Conservation (phyloP, 2,888 invertebrate genomes). For the Parelbella ahira region DNA sequence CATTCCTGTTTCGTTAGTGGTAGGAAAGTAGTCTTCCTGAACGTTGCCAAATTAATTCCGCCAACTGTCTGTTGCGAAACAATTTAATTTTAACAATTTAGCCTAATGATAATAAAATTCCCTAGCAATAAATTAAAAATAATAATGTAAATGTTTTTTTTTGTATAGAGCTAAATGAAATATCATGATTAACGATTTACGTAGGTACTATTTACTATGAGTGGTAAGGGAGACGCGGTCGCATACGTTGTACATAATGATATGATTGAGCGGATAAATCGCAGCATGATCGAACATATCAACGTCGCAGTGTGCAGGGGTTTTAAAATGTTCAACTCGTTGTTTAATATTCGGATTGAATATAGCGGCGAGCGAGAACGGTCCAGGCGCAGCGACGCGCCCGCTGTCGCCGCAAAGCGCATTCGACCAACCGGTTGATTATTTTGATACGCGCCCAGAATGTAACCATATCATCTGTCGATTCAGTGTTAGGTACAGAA, state of each 20-base stretch:
- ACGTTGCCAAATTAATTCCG: slow-evolving; percentile 78
- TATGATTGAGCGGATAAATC: slow-evolving; percentile 41
- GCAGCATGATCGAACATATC: slow-evolving; percentile 55
- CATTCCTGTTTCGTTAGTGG: slow-evolving; percentile 78
- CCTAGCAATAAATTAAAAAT: slow-evolving; percentile 76
- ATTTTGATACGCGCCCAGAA: slow-evolving; percentile 35
- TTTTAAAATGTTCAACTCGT: slow-evolving; percentile 43
- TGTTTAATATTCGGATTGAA: slow-evolving; percentile 27
- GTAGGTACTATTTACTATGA: slow-evolving; percentile 43
- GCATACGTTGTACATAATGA: slow-evolving; percentile 60
- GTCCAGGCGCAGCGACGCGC: not conserved
- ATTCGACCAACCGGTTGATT: slow-evolving; percentile 32
- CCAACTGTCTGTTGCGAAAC: slow-evolving; percentile 75
- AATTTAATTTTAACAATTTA: slow-evolving; percentile 66
- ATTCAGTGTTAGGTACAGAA: slow-evolving; percentile 40
- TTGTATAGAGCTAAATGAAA: slow-evolving; percentile 72
- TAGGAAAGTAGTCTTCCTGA: slow-evolving; percentile 80
- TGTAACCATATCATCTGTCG: slow-evolving; percentile 46
- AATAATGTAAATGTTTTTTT: slow-evolving; percentile 73
- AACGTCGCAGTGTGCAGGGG: slow-evolving; percentile 43
- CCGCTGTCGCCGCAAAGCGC: not conserved
- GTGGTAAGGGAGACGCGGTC: slow-evolving; percentile 43
- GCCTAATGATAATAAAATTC: slow-evolving; percentile 74
- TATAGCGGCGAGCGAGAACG: slow-evolving; percentile 16
- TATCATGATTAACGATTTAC: slow-evolving; percentile 58